Conservation (phyloP, 2,113 vertebrate species). For the Danionella cerebrum region DNA sequence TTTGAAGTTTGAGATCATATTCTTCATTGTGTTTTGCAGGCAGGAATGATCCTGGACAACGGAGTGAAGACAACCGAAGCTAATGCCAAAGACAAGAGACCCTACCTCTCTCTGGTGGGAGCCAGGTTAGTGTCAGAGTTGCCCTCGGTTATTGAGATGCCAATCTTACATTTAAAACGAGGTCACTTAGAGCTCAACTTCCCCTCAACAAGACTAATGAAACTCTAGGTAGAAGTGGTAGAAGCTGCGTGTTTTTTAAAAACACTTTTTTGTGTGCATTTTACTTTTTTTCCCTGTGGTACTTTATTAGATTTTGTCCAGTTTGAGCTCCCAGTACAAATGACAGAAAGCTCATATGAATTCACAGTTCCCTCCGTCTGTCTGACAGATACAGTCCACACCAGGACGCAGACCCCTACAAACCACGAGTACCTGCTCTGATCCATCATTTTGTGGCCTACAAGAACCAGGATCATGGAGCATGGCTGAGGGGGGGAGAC, state of each 20-base stretch:
- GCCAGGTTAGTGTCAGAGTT: slow-evolving; percentile 70
- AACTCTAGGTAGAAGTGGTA: too few species aligned
- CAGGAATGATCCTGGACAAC: slow-evolving; percentile 95
- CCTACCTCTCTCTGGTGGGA: slow-evolving; percentile 83
- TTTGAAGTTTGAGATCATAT: neutral
- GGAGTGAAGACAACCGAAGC: slow-evolving; percentile 92
- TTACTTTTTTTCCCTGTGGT: too few species aligned
- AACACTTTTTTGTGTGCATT: too few species aligned
- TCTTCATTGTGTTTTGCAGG: slow-evolving; percentile 57
- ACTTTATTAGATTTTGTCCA: too few species aligned
- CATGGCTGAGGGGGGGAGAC: slow-evolving; percentile 95
- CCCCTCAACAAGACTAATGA: too few species aligned
- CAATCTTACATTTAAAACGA: too few species aligned
- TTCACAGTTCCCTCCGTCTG: neutral
- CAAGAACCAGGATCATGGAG: slow-evolving; percentile 96
- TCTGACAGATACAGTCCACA: slow-evolving; percentile 83
- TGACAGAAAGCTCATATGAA: neutral
- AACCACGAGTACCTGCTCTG: slow-evolving; percentile 86
- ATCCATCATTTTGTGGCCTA: slow-evolving; percentile 84
- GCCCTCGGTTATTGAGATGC: too few species aligned
- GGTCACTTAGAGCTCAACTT: too few species aligned
- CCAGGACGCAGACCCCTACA: slow-evolving; percentile 85
- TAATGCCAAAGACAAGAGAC: slow-evolving; percentile 89
- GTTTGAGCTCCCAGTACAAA: too few species aligned
- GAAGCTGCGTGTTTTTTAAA: too few species aligned